Conservation (phyloP, 2,888 invertebrate species). For the Liopterus haemorrhoidalis region DNA sequence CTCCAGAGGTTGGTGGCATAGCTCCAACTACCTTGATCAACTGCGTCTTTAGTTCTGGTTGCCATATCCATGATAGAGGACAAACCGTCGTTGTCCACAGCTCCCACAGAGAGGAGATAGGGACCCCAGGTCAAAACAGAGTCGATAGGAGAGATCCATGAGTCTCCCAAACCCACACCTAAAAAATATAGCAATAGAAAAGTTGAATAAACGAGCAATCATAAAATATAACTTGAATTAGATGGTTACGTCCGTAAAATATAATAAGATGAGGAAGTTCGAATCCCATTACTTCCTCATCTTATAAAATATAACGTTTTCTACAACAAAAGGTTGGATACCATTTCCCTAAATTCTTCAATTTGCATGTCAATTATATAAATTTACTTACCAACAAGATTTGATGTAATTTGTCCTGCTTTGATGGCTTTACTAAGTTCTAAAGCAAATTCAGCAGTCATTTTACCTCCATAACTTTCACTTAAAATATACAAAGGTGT, state of each 20-base stretch:
- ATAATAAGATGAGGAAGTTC: too few relatives aligned
- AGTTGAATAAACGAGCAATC: conserved; percentile 52
- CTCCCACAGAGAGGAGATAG: conserved; percentile 58
- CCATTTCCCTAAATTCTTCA: too few relatives aligned
- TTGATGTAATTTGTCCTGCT: too few relatives aligned
- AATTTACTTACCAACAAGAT: too few relatives aligned
- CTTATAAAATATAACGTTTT: too few relatives aligned
- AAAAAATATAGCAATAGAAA: too few relatives aligned
- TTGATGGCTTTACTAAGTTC: conserved; percentile 34
- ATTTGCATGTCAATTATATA: too few relatives aligned
- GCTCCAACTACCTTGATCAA: conserved; percentile 50
- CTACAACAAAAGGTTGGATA: too few relatives aligned
- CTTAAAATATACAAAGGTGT: conserved; percentile 56
- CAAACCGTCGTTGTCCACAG: conserved; percentile 64
- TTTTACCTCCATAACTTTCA: conserved; percentile 64
- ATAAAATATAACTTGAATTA: neutral
- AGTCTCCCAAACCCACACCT: conserved; percentile 79
- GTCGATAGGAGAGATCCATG: conserved; percentile 86
- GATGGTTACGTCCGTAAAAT: too few relatives aligned
- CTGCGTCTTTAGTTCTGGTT: conserved; percentile 33
- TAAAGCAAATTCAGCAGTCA: conserved; percentile 55
- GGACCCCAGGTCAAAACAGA: conserved; percentile 79
- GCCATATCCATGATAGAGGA: conserved; percentile 45
- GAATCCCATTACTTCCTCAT: too few relatives aligned
- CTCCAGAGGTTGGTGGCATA: conserved; percentile 62